These are phyloP conservation scores for Dasyprocta punctata DNA, from an alignment of 2,113 vertebrate genomes.

Conservation along the genomic window DNA sequence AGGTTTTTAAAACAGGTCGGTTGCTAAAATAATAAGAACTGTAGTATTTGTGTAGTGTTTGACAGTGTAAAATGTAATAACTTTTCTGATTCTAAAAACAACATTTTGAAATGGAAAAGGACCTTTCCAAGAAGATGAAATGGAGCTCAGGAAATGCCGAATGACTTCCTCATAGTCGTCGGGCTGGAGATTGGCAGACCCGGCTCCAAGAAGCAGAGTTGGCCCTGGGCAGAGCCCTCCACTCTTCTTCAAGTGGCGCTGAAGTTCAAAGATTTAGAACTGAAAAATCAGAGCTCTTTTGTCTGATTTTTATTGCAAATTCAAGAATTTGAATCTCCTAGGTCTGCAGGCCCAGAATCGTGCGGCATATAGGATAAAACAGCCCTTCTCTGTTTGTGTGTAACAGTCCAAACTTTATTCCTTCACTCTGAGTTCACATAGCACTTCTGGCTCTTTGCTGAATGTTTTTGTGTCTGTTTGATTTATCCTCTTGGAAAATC, in stretches of 20 bases:
- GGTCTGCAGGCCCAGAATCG: neutral
- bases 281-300: neutral
- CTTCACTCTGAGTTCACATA: neutral
- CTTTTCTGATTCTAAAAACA: neutral
- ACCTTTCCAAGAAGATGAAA: neutral
- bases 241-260: neutral
- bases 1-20: neutral
- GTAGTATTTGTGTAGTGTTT: neutral
- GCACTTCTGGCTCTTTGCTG: neutral
- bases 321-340: neutral
- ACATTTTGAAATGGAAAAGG: neutral
- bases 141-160: neutral
- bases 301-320: neutral
- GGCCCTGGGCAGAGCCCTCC: neutral
- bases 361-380: neutral
- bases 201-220: neutral
- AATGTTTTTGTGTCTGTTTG: neutral
- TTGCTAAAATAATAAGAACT: neutral
- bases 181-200: accelerated
- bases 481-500: neutral
- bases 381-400: neutral
- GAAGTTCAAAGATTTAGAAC: neutral
- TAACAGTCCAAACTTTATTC: neutral
- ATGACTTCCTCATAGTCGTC: neutral
- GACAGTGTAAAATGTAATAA: neutral